Base-by-base conservation (phyloP, 1,140 invertebrate genomes). In the Varroa destructor region DNA sequence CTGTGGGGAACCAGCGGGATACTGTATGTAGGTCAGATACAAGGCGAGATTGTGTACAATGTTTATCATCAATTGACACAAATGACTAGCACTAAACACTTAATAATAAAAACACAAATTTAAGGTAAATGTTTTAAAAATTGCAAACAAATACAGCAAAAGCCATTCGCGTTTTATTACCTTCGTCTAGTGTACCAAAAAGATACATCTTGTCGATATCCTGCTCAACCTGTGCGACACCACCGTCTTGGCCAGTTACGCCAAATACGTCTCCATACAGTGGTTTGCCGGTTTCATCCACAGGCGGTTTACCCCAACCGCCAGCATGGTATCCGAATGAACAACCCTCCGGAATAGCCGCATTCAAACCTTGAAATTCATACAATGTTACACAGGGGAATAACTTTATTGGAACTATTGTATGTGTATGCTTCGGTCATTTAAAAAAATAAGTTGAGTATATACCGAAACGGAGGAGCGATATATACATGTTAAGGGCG, bases 281-380 rank as follows among this genome's bases (percentile, higher is more conserved):
- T 0, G 97, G 97, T 80, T 94, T 89, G 25, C 97, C 96, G 75
- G 87, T 88, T 81, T 99, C 95, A 82, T 99, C 97, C 0, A 99
- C 97, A 0, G 97, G 97, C n/a, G 97, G 97, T 81, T 99, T 99
- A 71, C 96, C 95, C 95, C 95, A 99, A 64, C 95, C 95, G 55
- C 92, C 95, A 1, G 94, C 94, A 83, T 99, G 96, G 80, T 99
- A 99, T 43, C 96, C 96, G 81, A 99, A 99, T 0, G 92, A 90
- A 79, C 95, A 98, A 6, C 90, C 79, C 78, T 84, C 77, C 43
- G 79, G 79, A 58, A 78, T 76, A 43, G 74, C 70, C 43, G 70
- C 72, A 55, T 77, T 80, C 36, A 70, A 43, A 42, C 74, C 55
- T 40, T 4, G 71, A 42, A 56, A 40, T 25, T 37, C 37, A 71